Evolutionary conservation across 2,113 vertebrate genomes (phyloP).

Genomic region (Tragelaphus strepsiceros): DNA sequence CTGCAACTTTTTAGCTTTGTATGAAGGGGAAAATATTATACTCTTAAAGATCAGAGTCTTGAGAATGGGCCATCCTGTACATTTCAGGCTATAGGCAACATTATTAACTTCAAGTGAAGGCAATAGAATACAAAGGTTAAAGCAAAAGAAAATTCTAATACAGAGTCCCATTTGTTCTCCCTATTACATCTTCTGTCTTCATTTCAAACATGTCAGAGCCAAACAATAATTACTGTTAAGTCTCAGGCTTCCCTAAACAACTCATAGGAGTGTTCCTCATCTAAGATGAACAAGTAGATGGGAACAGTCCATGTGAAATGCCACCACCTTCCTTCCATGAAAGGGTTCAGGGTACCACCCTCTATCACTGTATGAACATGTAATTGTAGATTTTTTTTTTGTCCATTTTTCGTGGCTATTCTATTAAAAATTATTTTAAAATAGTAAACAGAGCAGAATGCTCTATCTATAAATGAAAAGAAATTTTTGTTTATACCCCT

Average conservation of each 20-base stretch:
- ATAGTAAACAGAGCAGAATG: not conserved
- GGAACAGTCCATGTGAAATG: rapidly evolving
- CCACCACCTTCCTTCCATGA: not conserved
- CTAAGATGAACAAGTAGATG: not conserved
- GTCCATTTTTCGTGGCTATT: not conserved
- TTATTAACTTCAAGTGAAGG: not conserved
- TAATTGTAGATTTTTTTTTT: not conserved
- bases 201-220: not conserved
- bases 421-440: not conserved
- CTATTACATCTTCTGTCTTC: not conserved
- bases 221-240: not conserved
- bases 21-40: not conserved
- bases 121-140: not conserved
- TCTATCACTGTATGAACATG: not conserved
- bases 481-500: not conserved
- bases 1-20: not conserved
- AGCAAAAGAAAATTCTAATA: not conserved
- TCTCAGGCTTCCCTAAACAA: not conserved
- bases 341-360: not conserved
- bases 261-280: not conserved
- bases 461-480: not conserved
- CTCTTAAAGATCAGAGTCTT: not conserved
- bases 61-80: not conserved
- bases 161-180: not conserved
- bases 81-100: not conserved